phyloP scores from a whole-genome alignment of 1,140 invertebrate genomes.

The Pseudomyrmex concolor region DNA sequence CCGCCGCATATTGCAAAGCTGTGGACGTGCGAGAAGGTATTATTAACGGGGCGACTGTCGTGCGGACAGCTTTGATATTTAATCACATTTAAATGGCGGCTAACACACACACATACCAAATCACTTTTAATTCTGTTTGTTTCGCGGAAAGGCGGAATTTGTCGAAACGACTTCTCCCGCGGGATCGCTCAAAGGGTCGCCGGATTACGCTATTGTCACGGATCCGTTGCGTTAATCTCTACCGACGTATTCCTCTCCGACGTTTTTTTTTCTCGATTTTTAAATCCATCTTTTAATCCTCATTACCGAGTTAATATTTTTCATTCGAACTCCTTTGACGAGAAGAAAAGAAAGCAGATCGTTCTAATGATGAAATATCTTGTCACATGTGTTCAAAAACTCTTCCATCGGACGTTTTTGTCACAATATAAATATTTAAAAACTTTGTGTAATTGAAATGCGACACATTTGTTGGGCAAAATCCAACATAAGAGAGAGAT shows the following conservation, averaged over 20 bases:
- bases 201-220: slow-evolving; percentile 52
- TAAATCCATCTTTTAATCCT: neutral
- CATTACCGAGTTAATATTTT: neutral
- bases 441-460: too few relatives aligned
- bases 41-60: slow-evolving; percentile 17
- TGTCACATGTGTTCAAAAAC: neutral
- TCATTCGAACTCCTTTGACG: neutral
- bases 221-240: slow-evolving; percentile 46
- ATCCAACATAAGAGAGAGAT: slow-evolving; percentile 13
- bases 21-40: slow-evolving; percentile 58
- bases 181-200: slow-evolving; percentile 62
- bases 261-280: neutral
- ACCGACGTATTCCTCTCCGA: neutral
- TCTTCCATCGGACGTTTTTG: neutral
- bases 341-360: too few relatives aligned
- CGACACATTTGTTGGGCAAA: too few relatives aligned
- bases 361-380: too few relatives aligned
- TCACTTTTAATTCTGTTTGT: slow-evolving; percentile 82
- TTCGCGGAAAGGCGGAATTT: slow-evolving; percentile 70
- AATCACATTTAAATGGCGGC: slow-evolving; percentile 77
- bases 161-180: slow-evolving; percentile 38
- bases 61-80: slow-evolving; percentile 81
- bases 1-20: slow-evolving; percentile 77
- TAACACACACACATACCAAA: slow-evolving; percentile 75
- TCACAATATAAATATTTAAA: slow-evolving; percentile 13